Conservation (phyloP, 2,888 invertebrate genomes). For the Eutolmus rufibarbis region DNA sequence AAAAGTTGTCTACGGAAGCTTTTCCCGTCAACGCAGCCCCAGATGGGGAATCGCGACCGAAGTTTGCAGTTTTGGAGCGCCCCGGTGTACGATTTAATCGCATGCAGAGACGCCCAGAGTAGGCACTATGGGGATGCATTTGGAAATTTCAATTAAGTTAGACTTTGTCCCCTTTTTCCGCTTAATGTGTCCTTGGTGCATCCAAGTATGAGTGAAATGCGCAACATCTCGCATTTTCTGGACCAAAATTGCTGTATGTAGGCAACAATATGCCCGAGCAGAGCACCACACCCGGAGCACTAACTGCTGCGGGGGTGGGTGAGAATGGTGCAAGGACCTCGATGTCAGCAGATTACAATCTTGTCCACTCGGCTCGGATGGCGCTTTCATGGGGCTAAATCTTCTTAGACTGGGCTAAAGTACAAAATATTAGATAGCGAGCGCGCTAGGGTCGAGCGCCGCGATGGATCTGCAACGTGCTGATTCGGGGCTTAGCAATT, state of each 20-base stretch:
- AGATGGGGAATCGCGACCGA: background rate
- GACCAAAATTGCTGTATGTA: conserved; percentile 16
- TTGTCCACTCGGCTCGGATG: conserved; percentile 36
- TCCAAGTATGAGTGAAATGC: background rate
- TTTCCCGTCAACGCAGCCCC: background rate
- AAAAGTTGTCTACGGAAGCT: conserved; percentile 23
- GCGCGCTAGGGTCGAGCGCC: background rate
- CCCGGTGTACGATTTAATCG: background rate
- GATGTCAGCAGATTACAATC: conserved; percentile 41
- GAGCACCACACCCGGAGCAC: background rate
- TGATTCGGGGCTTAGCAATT: conserved; percentile 32
- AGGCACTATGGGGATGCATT: background rate
- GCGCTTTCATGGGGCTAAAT: conserved; percentile 14
- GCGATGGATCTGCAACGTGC: background rate
- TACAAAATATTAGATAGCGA: conserved; percentile 11
- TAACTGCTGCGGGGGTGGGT: background rate
- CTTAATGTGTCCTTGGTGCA: background rate
- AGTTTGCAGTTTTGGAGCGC: background rate
- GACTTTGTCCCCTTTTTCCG: background rate
- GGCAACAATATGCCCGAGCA: background rate
- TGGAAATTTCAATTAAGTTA: conserved; percentile 23
- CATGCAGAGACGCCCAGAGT: background rate
- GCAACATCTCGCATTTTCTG: background rate
- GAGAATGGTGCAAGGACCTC: conserved; percentile 21
- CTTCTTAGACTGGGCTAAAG: conserved; percentile 4